Percentiles rank a stretch among this genome's conserved stretches.
Conservation (phyloP, 2,888 invertebrate species). For the Pterobdella sp. region DNA sequence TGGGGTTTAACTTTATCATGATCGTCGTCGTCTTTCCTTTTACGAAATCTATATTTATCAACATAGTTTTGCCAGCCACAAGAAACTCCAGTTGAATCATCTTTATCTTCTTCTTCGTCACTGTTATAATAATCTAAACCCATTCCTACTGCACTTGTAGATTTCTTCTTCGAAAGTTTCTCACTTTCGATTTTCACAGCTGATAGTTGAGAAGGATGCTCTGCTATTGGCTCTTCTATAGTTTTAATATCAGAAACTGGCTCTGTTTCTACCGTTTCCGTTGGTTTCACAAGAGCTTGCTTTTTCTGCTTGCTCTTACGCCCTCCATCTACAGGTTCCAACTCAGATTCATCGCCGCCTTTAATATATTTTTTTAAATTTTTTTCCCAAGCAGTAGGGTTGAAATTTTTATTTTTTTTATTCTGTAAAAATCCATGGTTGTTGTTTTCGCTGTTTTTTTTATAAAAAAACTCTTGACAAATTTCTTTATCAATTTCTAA, state of each 20-base stretch:
- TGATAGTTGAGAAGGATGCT: background rate
- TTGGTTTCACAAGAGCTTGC: background rate
- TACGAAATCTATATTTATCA: background rate
- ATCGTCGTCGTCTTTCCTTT: background rate
- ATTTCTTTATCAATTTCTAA: no score
- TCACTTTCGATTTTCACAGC: background rate
- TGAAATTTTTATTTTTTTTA: no score
- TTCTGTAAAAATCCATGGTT: no score
- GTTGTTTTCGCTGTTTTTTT: no score
- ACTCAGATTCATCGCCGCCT: background rate
- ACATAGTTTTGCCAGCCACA: background rate
- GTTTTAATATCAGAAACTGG: background rate
- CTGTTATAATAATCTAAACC: background rate
- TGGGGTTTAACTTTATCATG: no score
- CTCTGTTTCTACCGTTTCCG: background rate
- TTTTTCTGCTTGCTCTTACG: background rate
- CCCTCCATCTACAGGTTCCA: background rate
- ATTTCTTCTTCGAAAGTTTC: background rate
- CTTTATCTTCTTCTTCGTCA: conserved; percentile 1
- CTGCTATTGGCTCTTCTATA: background rate
- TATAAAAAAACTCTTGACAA: no score
- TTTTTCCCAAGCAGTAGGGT: no score
- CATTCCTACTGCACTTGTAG: background rate
- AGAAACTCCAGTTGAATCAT: background rate
- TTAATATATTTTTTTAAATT: background rate